Evolutionary conservation across 2,888 invertebrate species (phyloP).

Genomic region (Dasysyrphus albostriatus): DNA sequence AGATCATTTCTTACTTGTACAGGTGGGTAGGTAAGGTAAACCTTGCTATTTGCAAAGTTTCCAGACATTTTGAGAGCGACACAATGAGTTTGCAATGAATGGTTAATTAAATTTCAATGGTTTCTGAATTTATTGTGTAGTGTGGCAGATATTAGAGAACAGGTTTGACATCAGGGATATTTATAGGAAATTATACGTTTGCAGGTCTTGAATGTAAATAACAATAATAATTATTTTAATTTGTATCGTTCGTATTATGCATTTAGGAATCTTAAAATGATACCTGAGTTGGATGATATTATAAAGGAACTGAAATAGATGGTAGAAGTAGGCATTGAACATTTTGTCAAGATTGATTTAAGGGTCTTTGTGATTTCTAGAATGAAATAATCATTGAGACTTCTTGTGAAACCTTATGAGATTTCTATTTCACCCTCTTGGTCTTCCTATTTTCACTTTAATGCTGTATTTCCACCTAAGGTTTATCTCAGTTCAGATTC

Average conservation of each 20-base stretch:
- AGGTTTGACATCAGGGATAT: neutral
- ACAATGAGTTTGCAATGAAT: conserved; percentile 59
- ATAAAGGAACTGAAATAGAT: neutral
- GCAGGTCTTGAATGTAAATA: conserved; percentile 8
- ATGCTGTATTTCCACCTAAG: too few species aligned
- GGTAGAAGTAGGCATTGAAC: too few species aligned
- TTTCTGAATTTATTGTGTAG: conserved; percentile 45
- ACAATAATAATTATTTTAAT: conserved; percentile 16
- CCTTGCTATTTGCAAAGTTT: conserved; percentile 37
- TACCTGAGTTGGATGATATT: neutral
- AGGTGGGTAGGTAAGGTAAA: neutral
- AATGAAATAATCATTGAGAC: too few species aligned
- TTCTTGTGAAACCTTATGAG: too few species aligned
- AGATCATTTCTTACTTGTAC: neutral
- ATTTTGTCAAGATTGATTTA: too few species aligned
- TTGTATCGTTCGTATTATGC: conserved; percentile 35
- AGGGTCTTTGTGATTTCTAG: too few species aligned
- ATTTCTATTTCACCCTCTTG: too few species aligned
- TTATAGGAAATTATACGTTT: conserved; percentile 15
- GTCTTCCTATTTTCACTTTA: too few species aligned
- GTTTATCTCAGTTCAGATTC: too few species aligned
- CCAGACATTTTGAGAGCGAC: conserved; percentile 53
- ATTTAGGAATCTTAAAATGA: neutral
- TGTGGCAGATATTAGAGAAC: conserved; percentile 27
- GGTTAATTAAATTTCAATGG: conserved; percentile 59